Conservation (phyloP, 1,140 invertebrate genomes). For the Popillia japonica region DNA sequence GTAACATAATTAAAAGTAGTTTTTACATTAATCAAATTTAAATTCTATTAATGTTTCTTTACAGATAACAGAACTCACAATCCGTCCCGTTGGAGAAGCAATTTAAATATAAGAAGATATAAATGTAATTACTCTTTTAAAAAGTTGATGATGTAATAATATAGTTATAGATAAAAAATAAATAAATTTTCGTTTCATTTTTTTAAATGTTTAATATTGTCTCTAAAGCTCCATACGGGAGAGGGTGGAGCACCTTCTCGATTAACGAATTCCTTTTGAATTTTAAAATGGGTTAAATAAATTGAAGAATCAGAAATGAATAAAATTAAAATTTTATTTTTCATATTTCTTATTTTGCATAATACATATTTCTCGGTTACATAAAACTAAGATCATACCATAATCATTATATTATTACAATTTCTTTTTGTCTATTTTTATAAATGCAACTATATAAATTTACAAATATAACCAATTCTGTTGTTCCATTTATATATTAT, state of each 20-base stretch:
- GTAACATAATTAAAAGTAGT: not conserved
- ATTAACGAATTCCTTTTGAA: no score
- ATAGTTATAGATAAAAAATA: no score
- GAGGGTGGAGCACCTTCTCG: no score
- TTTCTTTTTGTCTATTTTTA: not conserved
- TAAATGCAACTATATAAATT: slow-evolving; percentile 19
- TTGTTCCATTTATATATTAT: slow-evolving; percentile 2
- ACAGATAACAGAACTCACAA: slow-evolving; percentile 27
- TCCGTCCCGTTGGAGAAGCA: slow-evolving; percentile 24
- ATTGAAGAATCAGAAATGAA: not conserved
- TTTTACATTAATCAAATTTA: not conserved
- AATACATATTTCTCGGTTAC: slow-evolving; percentile 6
- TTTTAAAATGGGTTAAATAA: not conserved
- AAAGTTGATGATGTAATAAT: no score
- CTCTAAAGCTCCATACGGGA: no score
- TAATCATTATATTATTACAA: not conserved
- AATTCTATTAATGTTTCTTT: slow-evolving; percentile 11
- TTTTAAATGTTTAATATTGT: no score
- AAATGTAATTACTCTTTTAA: no score
- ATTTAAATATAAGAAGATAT: not conserved
- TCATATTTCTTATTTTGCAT: not conserved
- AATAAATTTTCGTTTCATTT: no score
- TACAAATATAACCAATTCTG: slow-evolving; percentile 19
- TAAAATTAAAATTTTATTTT: slow-evolving; percentile 20
- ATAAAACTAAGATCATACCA: slow-evolving; percentile 11